Percentiles rank a stretch among this genome's conserved stretches.
Evolutionary conservation across 2,797 vertebrate genomes (phyloP).

Genomic region (Tadarida brasiliensis): DNA sequence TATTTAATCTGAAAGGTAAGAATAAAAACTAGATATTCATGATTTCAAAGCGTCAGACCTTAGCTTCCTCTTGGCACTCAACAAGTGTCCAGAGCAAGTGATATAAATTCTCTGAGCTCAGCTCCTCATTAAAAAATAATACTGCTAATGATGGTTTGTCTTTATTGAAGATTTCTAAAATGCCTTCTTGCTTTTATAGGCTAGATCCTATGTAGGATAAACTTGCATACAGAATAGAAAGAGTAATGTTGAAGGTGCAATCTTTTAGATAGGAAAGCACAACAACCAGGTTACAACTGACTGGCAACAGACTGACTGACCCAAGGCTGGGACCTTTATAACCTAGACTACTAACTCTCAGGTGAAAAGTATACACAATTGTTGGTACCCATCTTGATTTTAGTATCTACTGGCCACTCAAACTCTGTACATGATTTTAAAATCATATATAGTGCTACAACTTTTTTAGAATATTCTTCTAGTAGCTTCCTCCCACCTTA

Average conservation of each 20-base stretch:
- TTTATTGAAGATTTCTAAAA: slow-evolving; percentile 1
- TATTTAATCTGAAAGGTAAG: slow-evolving; percentile 10
- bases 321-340: neutral
- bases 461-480: slow-evolving; percentile 32
- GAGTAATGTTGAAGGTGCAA: neutral
- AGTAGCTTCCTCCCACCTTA: neutral
- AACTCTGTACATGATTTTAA: neutral
- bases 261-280: slow-evolving; percentile 1
- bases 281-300: slow-evolving; percentile 2
- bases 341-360: neutral
- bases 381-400: neutral
- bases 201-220: neutral
- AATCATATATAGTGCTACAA: neutral
- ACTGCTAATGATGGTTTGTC: neutral
- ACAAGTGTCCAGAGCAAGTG: neutral
- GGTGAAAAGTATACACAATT: neutral
- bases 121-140: neutral
- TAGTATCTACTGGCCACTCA: neutral
- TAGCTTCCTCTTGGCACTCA: neutral
- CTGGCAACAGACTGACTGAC: neutral
- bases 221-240: neutral
- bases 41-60: neutral
- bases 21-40: neutral
- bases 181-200: neutral
- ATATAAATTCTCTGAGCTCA: neutral